These are phyloP conservation scores for Sinocyclocheilus grahami DNA, from an alignment of 2,113 vertebrate species.

Conservation along the genomic window DNA sequence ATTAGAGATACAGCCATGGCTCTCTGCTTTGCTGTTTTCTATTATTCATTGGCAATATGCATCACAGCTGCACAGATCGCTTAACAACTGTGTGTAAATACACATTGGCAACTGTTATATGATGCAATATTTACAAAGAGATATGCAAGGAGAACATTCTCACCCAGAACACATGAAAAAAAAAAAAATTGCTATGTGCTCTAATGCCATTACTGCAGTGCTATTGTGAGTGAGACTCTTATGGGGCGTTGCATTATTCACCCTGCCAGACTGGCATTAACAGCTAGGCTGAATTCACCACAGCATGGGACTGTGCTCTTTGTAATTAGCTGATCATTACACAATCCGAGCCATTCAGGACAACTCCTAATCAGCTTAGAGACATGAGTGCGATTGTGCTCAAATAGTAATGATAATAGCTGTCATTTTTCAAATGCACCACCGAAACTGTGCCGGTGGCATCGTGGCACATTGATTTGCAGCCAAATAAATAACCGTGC, in stretches of 20 bases:
- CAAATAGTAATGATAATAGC: slow-evolving; percentile 25
- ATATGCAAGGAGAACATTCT: background rate
- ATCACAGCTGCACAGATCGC: background rate
- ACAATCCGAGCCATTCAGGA: slow-evolving; percentile 85
- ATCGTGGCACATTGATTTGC: slow-evolving; percentile 1
- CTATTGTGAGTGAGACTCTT: slow-evolving; percentile 70
- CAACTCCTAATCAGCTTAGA: slow-evolving; percentile 60
- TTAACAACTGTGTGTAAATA: slow-evolving; percentile 18
- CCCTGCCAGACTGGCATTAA: slow-evolving; percentile 79
- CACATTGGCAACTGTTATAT: background rate
- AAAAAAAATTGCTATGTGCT: background rate
- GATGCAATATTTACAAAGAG: background rate
- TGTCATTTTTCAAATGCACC: slow-evolving; percentile 13
- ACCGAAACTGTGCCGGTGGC: slow-evolving; percentile 7
- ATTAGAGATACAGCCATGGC: background rate
- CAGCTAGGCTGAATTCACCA: slow-evolving; percentile 79
- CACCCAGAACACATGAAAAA: background rate
- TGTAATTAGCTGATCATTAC: slow-evolving; percentile 89
- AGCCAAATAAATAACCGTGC: background rate
- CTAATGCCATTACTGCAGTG: background rate
- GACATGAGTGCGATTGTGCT: slow-evolving; percentile 26
- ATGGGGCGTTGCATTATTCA: slow-evolving; percentile 76
- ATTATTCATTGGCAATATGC: slow-evolving; percentile 19
- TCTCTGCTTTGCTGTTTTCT: slow-evolving; percentile 11
- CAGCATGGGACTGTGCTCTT: slow-evolving; percentile 78